Base-by-base conservation (phyloP, 1,140 invertebrate species). In the Eciton burchellii region DNA sequence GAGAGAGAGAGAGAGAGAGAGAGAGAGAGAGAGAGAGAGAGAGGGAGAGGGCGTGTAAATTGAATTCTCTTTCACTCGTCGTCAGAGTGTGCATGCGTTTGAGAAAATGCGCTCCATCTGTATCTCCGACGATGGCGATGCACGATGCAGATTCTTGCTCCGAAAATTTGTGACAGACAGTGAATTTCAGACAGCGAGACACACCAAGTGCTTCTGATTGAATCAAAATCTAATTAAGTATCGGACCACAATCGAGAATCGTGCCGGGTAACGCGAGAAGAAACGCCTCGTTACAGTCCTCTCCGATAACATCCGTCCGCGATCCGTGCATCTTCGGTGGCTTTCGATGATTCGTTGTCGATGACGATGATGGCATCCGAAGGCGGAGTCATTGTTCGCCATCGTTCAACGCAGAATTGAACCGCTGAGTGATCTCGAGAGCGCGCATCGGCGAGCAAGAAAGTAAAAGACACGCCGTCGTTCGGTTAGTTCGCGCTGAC, bases 391-490 rank as follows among this genome's bases (percentile, higher is more conserved):
- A 19, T 74, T 35, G 3, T 9, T 52, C 47, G 26, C 19, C 9
- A 6, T 6, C 12, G 21, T 0, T 24, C 1, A 76, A 63, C 16
- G 16, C 35, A 35, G 21, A 29, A 62, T 41, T 24, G 21, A 73
- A 65, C 49, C 19, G 35, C 0, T 41, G 12, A 41, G 11, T 2
- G 4, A 11, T 1, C 6, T 63, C 24, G 12, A 14, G 29, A 54
- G 24, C 14, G n/a, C 9, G 12, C 19, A 54, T 65, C n/a, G n/a
- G n/a, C n/a, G n/a, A n/a, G n/a, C n/a, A n/a, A n/a, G n/a, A 0
- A 76, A 52, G 9, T 26, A 29, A 79, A 79, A 43, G 24, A 66
- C 12, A 24, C 19, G n/a, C 56, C 54, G 56, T 68, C 49, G 45
- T 54, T 24, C 68, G 11, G 16, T 63, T 52, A 52, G 41, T 52